Evolutionary conservation across 2,113 vertebrate species (phyloP), one percentile per base, ranked within the genome.

Genomic region (Ornithorhynchus anatinus): DNA sequence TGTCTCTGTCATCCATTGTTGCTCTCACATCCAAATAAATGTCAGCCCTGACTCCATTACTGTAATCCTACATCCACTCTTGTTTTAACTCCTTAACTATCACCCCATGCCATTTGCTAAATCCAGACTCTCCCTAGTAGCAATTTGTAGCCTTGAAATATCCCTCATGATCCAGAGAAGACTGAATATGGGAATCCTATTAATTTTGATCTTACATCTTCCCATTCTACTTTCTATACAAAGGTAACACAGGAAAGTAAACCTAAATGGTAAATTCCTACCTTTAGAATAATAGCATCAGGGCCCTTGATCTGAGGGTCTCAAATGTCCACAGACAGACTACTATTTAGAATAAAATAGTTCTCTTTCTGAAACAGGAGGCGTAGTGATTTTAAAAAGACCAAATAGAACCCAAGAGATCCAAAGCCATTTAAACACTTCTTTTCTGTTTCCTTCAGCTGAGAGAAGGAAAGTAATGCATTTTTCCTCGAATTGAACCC

Each of bases 391-490:
- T 85, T 83, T 80, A 68, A 83, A 75, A 67, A 61, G 60, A 69
- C 61, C 72, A 75, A 82, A 79, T 77, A 78, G 75, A 79, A 35
- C 86, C 86, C 86, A 84, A 69, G 81, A 88, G 83, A 88, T 86
- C 85, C 63, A 63, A 75, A 84, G 80, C 73, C 81, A 80, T 84
- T 88, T 82, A 88, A 88, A 84, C 81, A 84, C 81, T 77, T 82
- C 60, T 73, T 54, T 75, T 70, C 70, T 60, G 81, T 77, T 44
- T 45, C 53, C 27, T 80, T 72, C 39, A 54, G 59, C 82, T 80
- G 80, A 86, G 60, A 81, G 60, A 44, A 88, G 58, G 80, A 80
- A 86, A 84, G 84, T 86, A 75, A 85, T 86, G 84, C 82, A 80
- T 88, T 82, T 87, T 82, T 86, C 70, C 68, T 78, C 33, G 72